A percentile compares a stretch with the other conserved stretches of the same genome.
Evolutionary conservation across 2,888 invertebrate genomes (phyloP).

Genomic region (Therioaphis trifolii): DNA sequence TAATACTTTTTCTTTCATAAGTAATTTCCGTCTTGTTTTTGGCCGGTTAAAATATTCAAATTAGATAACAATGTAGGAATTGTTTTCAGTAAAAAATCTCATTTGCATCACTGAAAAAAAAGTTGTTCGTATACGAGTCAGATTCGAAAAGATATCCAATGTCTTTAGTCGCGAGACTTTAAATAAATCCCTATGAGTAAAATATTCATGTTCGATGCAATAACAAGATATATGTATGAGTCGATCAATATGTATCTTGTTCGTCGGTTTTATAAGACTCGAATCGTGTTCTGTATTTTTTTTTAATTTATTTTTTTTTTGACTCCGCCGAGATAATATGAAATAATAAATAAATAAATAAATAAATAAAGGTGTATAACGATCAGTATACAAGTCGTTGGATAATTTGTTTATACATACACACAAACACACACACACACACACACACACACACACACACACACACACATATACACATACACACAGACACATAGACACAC

Average conservation of each 20-base stretch:
- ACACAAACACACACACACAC: too few relatives aligned
- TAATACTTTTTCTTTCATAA: constrained; percentile 3
- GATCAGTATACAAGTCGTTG: too few relatives aligned
- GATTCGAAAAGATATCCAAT: not conserved
- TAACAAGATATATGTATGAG: not conserved
- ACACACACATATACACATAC: too few relatives aligned
- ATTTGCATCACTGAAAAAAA: constrained; percentile 1
- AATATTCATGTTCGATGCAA: not conserved
- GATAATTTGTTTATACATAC: too few relatives aligned
- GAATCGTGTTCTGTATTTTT: not conserved
- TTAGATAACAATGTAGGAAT: constrained; percentile 1
- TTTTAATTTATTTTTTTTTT: too few relatives aligned
- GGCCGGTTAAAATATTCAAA: constrained; percentile 26
- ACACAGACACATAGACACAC: too few relatives aligned
- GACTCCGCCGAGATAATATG: too few relatives aligned
- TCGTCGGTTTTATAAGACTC: not conserved
- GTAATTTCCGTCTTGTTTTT: constrained; percentile 1
- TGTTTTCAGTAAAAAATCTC: constrained; percentile 3
- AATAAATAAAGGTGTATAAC: too few relatives aligned
- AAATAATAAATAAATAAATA: too few relatives aligned
- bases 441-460: too few relatives aligned
- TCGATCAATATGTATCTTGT: not conserved
- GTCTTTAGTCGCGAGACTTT: not conserved
- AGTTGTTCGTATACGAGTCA: not conserved
- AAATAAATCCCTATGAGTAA: not conserved